Evolutionary conservation across 2,888 invertebrate species (phyloP), one percentile per base, ranked within the genome.

Genomic region (Mycalesis mineus): DNA sequence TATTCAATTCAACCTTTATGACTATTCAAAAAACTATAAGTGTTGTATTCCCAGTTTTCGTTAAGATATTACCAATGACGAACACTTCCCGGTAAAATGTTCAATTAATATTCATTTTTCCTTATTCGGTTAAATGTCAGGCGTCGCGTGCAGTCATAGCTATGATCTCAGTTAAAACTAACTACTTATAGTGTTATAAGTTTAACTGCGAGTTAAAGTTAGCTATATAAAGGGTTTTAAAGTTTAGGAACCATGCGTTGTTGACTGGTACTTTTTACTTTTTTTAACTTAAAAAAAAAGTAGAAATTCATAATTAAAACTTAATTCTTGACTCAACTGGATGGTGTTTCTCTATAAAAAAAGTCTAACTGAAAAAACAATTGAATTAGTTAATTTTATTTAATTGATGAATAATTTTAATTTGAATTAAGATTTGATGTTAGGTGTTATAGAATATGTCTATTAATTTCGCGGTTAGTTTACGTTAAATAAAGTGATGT

Each of bases 1-100:
- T 9, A 9, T 15, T 41, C 14, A 9, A 41, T 22, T 15, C 15
- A 41, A 17, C 4, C n/a, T 33, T n/a, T 42, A 13, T 47, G 28
- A 22, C n/a, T 14, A 48, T 48, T 47, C 14, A 47, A n/a, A 37
- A 47, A 31, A 17, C 47, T 14, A 42, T 54, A 40, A 2, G 22
- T 22, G 22, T 22, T 22, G 48, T 55, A 53, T 54, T 57, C 58
- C 58, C 54, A 58, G 40, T 53, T 60, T 57, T 63, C 39, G 55
- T 48, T 28, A 29, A 28, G 37, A 67, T 15, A 41, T 41, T 6
- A 15, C 14, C 14, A 22, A 39, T 71, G 68, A 70, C 67, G 62
- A 70, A 72, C 66, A 48, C 11, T 73, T 73, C 70, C 67, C 57
- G 60, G 67, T 70, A 70, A 65, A 60, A 15, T 51, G 13, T 13